Evolutionary conservation across 2,888 invertebrate species (phyloP), one percentile per base, ranked within the genome.

Genomic region (Catocala nupta): DNA sequence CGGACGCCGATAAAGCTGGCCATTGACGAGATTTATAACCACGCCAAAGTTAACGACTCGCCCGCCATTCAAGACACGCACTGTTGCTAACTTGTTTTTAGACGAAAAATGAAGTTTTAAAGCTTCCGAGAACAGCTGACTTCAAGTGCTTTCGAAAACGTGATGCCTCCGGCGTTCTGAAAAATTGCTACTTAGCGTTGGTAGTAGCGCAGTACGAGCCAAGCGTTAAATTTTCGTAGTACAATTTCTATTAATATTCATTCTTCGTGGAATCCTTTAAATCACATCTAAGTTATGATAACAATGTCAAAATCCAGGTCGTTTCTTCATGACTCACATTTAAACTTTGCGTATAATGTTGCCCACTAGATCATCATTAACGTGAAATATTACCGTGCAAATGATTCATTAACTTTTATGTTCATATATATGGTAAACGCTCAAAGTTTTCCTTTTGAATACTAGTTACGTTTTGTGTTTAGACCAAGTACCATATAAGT

Each of bases 1-100:
- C 81, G 78, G 83, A 81, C 82, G 81, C 81, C 86, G 82, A 90
- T 91, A 89, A 90, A 87, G 83, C 81, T 80, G 80, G 80, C 86
- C 82, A 87, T 91, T 90, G 84, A 80, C 69, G 73, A 90, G 91
- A 92, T 92, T 92, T 93, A 93, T 87, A 88, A 87, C 89, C 78
- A 77, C 84, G 86, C 86, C 82, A 86, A 90, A 89, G 86, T 91
- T 91, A 90, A 91, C 86, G 90, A 87, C 85, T 86, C 80, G 75
- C 82, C 86, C 82, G 81, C 86, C 84, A 88, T 91, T 90, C 87
- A 81, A 83, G 84, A 84, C 90, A 90, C 90, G 90, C 88, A 86
- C 82, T 84, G 84, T 81, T 87, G 82, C 85, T 81, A 84, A 87
- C 85, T 88, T 86, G 83, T 84, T 86, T 86, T 87, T 85, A 81